Evolutionary conservation across 2,888 invertebrate species (phyloP).

Genomic region (Drosophila barbarae): DNA sequence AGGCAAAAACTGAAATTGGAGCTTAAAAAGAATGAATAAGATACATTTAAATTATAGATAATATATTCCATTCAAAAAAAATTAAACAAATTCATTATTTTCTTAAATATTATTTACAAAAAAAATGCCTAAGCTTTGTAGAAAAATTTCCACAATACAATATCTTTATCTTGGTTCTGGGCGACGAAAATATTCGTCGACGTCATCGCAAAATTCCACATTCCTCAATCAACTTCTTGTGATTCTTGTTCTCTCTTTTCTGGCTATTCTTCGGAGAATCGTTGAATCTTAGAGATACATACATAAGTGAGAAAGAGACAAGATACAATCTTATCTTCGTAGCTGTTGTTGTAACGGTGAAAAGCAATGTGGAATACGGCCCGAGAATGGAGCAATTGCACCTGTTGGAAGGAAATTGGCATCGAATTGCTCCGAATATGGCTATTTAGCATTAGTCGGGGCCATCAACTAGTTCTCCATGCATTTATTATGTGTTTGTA

Average conservation of each 20-base stretch:
- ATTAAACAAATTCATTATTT: not conserved
- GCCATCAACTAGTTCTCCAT: constrained; percentile 25
- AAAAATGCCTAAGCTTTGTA: not conserved
- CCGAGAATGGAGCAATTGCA: constrained; percentile 31
- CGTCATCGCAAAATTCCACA: constrained; percentile 35
- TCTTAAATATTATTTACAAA: too few relatives aligned
- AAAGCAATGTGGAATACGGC: constrained; percentile 1
- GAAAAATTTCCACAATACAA: not conserved
- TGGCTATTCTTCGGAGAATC: constrained; percentile 1
- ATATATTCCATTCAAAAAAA: not conserved
- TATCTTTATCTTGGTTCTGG: not conserved
- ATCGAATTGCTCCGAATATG: constrained; percentile 33
- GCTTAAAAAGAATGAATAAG: not conserved
- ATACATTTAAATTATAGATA: not conserved
- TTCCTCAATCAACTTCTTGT: constrained; percentile 14
- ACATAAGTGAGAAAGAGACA: constrained; percentile 4
- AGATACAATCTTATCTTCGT: constrained; percentile 22
- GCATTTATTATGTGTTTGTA: constrained; percentile 21
- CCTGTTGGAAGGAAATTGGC: constrained; percentile 30
- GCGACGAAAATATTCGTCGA: constrained; percentile 12
- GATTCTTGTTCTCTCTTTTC: constrained; percentile 5
- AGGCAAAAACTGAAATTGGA: constrained; percentile 6
- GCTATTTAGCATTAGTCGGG: constrained; percentile 20
- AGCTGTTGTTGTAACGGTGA: constrained; percentile 26
- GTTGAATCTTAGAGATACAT: constrained; percentile 1